Conservation (phyloP, 2,888 invertebrate genomes). For the Peribatodes rhomboidaria region DNA sequence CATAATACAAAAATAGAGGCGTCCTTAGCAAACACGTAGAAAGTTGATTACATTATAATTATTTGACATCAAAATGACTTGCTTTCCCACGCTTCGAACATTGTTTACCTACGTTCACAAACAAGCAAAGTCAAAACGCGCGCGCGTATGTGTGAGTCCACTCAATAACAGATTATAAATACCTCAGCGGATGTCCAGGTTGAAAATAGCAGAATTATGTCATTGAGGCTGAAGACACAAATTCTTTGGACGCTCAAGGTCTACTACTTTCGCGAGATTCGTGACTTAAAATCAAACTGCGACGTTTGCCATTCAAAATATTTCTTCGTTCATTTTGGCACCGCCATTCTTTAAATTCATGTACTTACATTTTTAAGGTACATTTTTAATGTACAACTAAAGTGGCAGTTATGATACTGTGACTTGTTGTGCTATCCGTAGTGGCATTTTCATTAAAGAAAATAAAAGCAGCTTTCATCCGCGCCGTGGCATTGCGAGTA, state of each 20-base stretch:
- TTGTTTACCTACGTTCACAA: slow-evolving; percentile 32
- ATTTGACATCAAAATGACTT: slow-evolving; percentile 1
- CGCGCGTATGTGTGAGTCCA: slow-evolving; percentile 14
- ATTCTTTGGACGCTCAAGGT: slow-evolving; percentile 32
- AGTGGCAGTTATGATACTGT: too few relatives aligned
- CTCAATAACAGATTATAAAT: slow-evolving; percentile 59
- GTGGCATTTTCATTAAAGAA: too few relatives aligned
- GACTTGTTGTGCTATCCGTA: too few relatives aligned
- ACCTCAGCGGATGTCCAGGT: slow-evolving; percentile 62
- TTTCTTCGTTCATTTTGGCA: background rate
- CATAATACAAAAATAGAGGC: too few relatives aligned
- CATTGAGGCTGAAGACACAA: slow-evolving; percentile 53
- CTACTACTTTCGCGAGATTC: slow-evolving; percentile 24
- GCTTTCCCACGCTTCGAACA: background rate
- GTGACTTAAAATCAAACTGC: background rate
- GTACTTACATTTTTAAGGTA: too few relatives aligned
- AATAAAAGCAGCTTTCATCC: too few relatives aligned
- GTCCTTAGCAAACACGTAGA: too few relatives aligned
- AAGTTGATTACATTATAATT: too few relatives aligned
- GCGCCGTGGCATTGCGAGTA: too few relatives aligned
- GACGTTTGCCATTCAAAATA: background rate
- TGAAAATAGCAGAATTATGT: slow-evolving; percentile 79
- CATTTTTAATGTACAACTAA: too few relatives aligned
- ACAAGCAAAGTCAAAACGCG: slow-evolving; percentile 24
- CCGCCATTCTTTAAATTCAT: too few relatives aligned